phyloP scores from a whole-genome alignment of 2,888 invertebrate genomes.

The Tenthredo amoena region DNA sequence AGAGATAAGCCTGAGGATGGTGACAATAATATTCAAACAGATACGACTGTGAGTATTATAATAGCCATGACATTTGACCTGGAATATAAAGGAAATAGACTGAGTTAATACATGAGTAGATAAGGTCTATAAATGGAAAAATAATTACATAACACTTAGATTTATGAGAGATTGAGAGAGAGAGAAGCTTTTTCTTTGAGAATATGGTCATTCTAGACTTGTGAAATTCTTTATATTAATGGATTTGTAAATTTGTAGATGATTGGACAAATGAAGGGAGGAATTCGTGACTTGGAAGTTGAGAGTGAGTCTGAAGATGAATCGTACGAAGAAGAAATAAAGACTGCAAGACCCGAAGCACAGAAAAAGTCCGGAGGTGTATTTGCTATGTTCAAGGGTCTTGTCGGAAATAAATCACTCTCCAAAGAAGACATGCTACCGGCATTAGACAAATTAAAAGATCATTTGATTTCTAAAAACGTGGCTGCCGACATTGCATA shows the following conservation, averaged over 20 bases:
- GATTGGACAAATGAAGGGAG: constrained; percentile 91
- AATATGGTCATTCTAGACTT: constrained; percentile 36
- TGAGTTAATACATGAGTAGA: constrained; percentile 29
- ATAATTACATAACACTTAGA: not conserved
- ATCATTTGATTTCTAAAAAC: constrained; percentile 97
- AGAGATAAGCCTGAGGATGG: constrained; percentile 86
- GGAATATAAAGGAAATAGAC: not conserved
- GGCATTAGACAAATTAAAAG: constrained; percentile 94
- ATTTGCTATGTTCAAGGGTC: constrained; percentile 91
- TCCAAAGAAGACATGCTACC: constrained; percentile 90
- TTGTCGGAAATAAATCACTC: constrained; percentile 94
- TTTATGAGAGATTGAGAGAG: constrained; percentile 17
- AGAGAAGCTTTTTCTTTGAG: constrained; percentile 19
- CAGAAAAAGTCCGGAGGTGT: constrained; percentile 81
- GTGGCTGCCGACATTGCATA: constrained; percentile 97
- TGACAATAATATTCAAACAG: constrained; percentile 81
- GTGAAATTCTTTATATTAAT: constrained; percentile 13
- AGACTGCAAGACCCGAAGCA: constrained; percentile 63
- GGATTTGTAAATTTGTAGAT: constrained; percentile 78
- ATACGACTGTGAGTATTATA: constrained; percentile 81
- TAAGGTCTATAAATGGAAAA: not conserved
- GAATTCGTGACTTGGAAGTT: constrained; percentile 90
- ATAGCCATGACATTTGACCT: constrained; percentile 33
- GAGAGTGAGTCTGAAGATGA: constrained; percentile 87
- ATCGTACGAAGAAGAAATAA: constrained; percentile 79